Percentiles rank a stretch among this genome's conserved stretches.
Conservation (phyloP, 2,113 vertebrate species). For the Aegypius monachus region DNA sequence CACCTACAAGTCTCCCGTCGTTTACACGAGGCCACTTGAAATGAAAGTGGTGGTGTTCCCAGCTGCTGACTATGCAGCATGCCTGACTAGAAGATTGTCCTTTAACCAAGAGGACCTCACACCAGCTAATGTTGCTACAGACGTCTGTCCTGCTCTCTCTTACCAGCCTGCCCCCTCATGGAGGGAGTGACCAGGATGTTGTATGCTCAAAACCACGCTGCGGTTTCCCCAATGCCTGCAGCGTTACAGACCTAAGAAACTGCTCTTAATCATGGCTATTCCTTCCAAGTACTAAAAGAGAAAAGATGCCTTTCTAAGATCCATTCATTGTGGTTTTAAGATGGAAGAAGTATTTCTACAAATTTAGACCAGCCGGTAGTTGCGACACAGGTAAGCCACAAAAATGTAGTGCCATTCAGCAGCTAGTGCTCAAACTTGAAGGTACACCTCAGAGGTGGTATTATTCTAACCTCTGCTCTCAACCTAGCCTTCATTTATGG, state of each 20-base stretch:
- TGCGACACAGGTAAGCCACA: neutral
- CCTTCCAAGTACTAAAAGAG: neutral
- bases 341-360: neutral
- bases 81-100: neutral
- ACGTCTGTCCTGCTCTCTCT: neutral
- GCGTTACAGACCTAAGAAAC: neutral
- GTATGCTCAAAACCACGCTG: neutral
- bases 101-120: neutral
- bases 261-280: neutral
- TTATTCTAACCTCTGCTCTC: neutral
- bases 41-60: neutral
- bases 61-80: neutral
- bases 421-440: neutral
- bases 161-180: neutral
- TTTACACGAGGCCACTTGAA: conserved; percentile 2
- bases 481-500: neutral
- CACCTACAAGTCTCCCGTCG: conserved; percentile 1
- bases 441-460: neutral
- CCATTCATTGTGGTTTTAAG: neutral
- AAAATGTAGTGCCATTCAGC: neutral
- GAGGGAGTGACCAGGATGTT: neutral
- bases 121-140: neutral
- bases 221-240: neutral
- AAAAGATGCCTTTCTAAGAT: neutral
- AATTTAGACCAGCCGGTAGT: neutral